phyloP scores from a whole-genome alignment of 2,797 vertebrate species.

The Pipistrellus pygmaeus region DNA sequence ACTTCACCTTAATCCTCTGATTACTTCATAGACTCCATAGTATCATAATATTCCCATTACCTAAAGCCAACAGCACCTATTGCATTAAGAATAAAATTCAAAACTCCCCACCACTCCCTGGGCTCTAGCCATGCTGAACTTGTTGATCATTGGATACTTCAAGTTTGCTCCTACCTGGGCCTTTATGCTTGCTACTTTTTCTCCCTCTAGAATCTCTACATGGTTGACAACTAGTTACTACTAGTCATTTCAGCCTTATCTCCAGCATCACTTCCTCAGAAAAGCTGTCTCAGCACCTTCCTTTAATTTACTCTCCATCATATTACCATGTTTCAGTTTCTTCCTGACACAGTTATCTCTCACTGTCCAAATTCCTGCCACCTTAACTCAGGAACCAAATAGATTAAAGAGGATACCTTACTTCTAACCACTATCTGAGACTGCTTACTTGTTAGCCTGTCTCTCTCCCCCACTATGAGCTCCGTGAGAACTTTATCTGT shows the following conservation, averaged over 20 bases:
- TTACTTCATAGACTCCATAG: neutral
- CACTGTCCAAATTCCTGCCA: slow-evolving; percentile 16
- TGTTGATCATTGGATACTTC: neutral
- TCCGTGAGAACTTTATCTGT: neutral
- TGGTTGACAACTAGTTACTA: neutral
- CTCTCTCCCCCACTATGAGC: neutral
- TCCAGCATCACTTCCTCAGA: neutral
- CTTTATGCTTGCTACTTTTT: neutral
- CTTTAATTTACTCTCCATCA: neutral
- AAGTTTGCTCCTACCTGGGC: neutral
- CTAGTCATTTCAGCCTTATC: neutral
- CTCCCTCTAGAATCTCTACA: neutral
- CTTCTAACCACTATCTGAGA: neutral
- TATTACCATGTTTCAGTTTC: neutral
- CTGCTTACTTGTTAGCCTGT: neutral
- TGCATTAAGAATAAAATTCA: slow-evolving; percentile 27
- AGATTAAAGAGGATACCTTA: neutral
- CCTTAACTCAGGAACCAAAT: neutral
- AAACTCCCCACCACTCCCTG: neutral
- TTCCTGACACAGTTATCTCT: neutral
- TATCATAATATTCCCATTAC: neutral
- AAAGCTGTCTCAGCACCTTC: neutral
- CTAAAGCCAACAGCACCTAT: neutral
- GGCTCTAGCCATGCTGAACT: neutral
- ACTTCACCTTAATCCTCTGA: neutral